phyloP scores from a whole-genome alignment of 2,888 invertebrate genomes.

The Aspidiotus rigidus region DNA sequence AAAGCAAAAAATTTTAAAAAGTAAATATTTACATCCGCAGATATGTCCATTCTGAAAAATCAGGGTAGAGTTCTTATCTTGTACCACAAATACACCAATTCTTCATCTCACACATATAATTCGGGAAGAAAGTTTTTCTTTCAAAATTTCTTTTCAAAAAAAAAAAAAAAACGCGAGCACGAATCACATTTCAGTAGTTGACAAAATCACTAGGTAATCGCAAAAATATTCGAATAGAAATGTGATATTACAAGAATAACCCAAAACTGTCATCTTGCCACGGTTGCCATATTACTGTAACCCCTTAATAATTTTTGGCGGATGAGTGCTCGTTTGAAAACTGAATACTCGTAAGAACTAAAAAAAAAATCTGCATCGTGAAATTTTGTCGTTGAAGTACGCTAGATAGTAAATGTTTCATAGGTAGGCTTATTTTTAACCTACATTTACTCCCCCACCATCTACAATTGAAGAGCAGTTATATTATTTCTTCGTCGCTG shows the following conservation, averaged over 20 bases:
- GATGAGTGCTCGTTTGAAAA: too few species aligned
- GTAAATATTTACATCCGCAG: slow-evolving; percentile 36
- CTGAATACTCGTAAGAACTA: too few species aligned
- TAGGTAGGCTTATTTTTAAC: slow-evolving; percentile 32
- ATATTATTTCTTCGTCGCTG: too few species aligned
- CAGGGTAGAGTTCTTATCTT: too few species aligned
- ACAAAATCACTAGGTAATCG: neutral
- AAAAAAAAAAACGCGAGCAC: neutral
- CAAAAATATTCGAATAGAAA: slow-evolving; percentile 5
- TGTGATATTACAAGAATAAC: slow-evolving; percentile 3
- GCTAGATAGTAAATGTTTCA: neutral
- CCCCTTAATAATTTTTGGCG: too few species aligned
- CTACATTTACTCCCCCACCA: slow-evolving; percentile 17
- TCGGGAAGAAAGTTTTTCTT: too few species aligned
- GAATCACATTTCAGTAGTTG: neutral
- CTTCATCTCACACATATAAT: too few species aligned
- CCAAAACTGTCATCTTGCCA: slow-evolving; percentile 1
- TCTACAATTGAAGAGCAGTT: neutral
- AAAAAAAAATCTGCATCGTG: too few species aligned
- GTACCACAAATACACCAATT: too few species aligned
- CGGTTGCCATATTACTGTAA: neutral
- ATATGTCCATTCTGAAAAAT: slow-evolving; percentile 39
- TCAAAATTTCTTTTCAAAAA: neutral
- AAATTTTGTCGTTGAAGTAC: neutral
- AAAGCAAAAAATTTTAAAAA: slow-evolving; percentile 1